Evolutionary conservation across 1,140 invertebrate genomes (phyloP), one percentile per base, ranked within the genome.

Genomic region (Chironomus tepperi): DNA sequence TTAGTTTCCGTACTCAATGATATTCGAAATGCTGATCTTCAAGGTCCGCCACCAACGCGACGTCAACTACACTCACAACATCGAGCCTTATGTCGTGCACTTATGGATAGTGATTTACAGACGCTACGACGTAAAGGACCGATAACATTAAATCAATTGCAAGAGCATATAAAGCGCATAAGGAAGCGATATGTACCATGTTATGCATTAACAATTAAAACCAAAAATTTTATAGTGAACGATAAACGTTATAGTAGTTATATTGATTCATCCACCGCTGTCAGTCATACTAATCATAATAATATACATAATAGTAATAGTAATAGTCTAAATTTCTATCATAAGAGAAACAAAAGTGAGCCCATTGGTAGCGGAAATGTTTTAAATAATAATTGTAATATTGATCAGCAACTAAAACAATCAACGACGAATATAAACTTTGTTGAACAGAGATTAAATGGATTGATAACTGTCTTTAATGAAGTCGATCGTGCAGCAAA

Each of bases 1-100:
- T 78, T 88, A 15, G 82, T 86, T 21, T 77, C 80, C n/a, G 83
- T 84, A 10, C 79, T 88, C 77, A 83, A 82, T 42, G 85, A 86
- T 75, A 80, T 87, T 76, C 80, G 85, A 76, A 80, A 81, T 43
- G 82, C 84, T 64, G 84, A 86, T 77, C 74, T 81, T 43, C 76
- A 81, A 76, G 80, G 81, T 34, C 24, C 24, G 5, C 83, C 83
- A 19, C 73, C 77, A 34, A 84, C 83, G n/a, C 79, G 85, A 73
- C 81, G 84, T 42, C 86, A 86, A 75, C 79, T 86, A 10, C 85
- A 85, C 77, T 83, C 84, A 64, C 85, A 87, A 77, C 86, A 86
- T 80, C 79, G 81, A 74, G 81, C 81, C 72, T 76, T 82, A 24
- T 82, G 80, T 78, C 81, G 81, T 77, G 85, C 85, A 47, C 81